Evolutionary conservation across 2,113 vertebrate genomes (phyloP).

Genomic region (Orycteropus afer): DNA sequence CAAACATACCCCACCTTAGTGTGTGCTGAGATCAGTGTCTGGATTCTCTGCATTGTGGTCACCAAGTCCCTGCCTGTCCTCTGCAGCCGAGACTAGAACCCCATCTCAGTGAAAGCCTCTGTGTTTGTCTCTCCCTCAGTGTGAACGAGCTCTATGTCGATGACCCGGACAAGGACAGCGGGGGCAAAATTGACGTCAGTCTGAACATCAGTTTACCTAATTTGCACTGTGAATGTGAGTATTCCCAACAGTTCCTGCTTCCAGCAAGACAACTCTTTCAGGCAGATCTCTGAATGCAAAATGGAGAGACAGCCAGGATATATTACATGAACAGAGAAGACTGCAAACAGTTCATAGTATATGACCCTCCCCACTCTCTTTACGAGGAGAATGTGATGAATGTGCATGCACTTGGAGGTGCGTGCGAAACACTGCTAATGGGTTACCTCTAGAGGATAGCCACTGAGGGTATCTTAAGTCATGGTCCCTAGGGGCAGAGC

Average conservation of each 20-base stretch:
- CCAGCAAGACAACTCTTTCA: not conserved
- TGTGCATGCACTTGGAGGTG: not conserved
- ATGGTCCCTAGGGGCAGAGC: not conserved
- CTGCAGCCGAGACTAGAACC: not conserved
- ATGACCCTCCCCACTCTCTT: too few species aligned
- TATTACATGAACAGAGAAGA: not conserved
- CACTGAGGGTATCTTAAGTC: not conserved
- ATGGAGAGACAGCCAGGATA: fast-evolving
- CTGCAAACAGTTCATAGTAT: fast-evolving
- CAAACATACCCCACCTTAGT: not conserved
- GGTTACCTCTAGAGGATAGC: not conserved
- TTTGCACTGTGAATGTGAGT: constrained; percentile 99
- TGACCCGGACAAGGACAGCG: constrained; percentile 98
- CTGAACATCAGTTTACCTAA: constrained; percentile 99
- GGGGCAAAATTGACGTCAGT: constrained; percentile 99
- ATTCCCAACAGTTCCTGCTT: constrained; percentile 55
- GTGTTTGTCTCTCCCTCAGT: constrained; percentile 84
- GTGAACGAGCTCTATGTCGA: constrained; percentile 99
- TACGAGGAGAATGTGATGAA: not conserved
- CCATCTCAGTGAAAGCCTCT: not conserved
- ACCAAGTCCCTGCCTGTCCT: not conserved
- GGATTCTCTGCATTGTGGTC: not conserved
- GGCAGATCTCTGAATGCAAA: not conserved
- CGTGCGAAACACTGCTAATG: not conserved
- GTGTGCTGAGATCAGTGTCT: not conserved